These are phyloP conservation scores for Drosophila mojavensis DNA, from an alignment of 1,140 invertebrate genomes.

Conservation along the genomic window DNA sequence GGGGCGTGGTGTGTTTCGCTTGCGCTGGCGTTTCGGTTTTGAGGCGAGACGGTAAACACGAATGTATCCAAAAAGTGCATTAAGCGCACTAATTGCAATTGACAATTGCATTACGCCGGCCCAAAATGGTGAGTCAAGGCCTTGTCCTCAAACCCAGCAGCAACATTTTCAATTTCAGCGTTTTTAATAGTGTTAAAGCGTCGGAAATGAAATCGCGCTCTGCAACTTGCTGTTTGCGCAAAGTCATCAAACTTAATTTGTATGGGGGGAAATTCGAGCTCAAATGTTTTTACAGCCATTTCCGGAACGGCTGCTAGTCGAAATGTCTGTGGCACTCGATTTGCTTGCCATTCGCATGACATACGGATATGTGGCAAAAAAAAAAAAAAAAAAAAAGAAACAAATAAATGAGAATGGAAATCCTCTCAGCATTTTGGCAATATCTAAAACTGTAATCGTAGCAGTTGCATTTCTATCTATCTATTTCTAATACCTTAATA, in stretches of 20 bases:
- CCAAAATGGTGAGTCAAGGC: slow-evolving; percentile 5
- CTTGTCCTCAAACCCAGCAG: slow-evolving; percentile 21
- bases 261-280: slow-evolving; percentile 59
- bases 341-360: slow-evolving; percentile 14
- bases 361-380: background rate
- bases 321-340: slow-evolving; percentile 34
- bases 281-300: slow-evolving; percentile 76
- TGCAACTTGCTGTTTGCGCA: slow-evolving; percentile 66
- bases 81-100: slow-evolving; percentile 66
- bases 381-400: background rate
- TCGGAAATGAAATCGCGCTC: slow-evolving; percentile 76
- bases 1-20: background rate
- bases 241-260: slow-evolving; percentile 78
- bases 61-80: slow-evolving; percentile 56
- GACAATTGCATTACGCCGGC: slow-evolving; percentile 60
- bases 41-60: slow-evolving; percentile 6
- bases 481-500: no score
- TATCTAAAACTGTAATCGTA: background rate
- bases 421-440: background rate
- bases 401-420: background rate
- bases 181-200: slow-evolving; percentile 72
- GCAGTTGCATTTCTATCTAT: background rate
- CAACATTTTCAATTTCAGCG: slow-evolving; percentile 71
- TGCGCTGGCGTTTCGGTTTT: background rate
- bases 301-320: slow-evolving; percentile 47